Percentiles rank a stretch among this genome's conserved stretches.
Conservation (phyloP, 1,140 invertebrate genomes). For the Meloidogyne hapla region DNA sequence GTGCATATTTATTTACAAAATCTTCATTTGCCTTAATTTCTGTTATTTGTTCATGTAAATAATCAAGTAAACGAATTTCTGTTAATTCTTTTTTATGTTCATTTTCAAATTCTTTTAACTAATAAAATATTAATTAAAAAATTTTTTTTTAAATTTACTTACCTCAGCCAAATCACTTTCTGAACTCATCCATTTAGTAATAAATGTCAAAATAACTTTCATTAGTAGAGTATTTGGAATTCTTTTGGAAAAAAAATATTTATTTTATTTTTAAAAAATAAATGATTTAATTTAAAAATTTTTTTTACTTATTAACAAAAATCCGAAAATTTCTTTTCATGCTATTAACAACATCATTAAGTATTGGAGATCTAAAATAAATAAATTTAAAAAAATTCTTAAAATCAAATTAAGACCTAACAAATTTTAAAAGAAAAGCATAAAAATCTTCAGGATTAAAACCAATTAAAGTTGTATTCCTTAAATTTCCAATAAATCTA, state of each 20-base stretch:
- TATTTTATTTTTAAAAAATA: slow-evolving; percentile 12
- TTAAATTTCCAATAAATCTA: slow-evolving; percentile 2
- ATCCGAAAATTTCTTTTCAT: slow-evolving; percentile 9
- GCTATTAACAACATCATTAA: slow-evolving; percentile 16
- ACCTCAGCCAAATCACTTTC: slow-evolving; percentile 17
- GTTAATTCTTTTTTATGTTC: not conserved
- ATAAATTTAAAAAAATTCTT: not conserved
- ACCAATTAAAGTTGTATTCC: slow-evolving; percentile 1
- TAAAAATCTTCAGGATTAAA: slow-evolving; percentile 22
- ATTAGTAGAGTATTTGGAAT: slow-evolving; percentile 1
- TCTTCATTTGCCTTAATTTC: slow-evolving; percentile 19
- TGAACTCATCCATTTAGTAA: slow-evolving; percentile 26
- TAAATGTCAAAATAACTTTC: slow-evolving; percentile 20
- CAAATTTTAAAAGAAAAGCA: slow-evolving; percentile 25
- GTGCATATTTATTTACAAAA: slow-evolving; percentile 8
- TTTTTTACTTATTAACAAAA: slow-evolving; percentile 11
- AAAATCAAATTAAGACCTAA: slow-evolving; percentile 19
- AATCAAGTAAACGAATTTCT: slow-evolving; percentile 10
- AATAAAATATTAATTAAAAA: not conserved
- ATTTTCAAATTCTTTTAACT: slow-evolving; percentile 19
- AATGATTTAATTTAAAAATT: not conserved
- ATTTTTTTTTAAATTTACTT: not conserved
- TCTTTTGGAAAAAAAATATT: not conserved
- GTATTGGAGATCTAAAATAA: slow-evolving; percentile 19
- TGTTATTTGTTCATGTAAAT: slow-evolving; percentile 15